Conservation (phyloP, 1,140 invertebrate genomes). For the Rhynchophorus ferrugineus region DNA sequence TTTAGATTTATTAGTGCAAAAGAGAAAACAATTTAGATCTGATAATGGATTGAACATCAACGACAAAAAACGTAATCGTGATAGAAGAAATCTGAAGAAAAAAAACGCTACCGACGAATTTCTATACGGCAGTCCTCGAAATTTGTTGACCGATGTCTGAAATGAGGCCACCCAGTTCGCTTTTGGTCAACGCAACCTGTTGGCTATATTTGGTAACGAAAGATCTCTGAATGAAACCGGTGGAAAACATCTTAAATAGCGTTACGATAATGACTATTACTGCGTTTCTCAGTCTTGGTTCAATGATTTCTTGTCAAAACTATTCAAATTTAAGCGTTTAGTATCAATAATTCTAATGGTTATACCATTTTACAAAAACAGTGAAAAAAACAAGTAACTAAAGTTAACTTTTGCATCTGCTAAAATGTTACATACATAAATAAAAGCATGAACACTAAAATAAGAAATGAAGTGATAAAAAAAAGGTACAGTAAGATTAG, state of each 20-base stretch:
- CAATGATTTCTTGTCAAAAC: no score
- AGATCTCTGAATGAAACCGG: not conserved
- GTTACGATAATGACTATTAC: no score
- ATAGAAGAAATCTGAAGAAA: not conserved
- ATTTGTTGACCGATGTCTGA: not conserved
- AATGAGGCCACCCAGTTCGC: not conserved
- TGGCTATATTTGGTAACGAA: not conserved
- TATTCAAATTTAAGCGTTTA: no score
- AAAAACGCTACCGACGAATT: not conserved
- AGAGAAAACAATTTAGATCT: constrained; percentile 1
- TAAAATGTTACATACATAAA: no score
- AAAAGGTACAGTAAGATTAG: no score
- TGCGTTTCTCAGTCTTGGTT: no score
- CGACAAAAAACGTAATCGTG: not conserved
- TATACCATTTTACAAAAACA: no score
- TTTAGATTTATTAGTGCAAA: not conserved
- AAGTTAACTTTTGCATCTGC: no score
- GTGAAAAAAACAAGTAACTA: no score
- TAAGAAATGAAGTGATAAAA: no score
- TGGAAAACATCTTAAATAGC: not conserved
- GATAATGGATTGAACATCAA: not conserved
- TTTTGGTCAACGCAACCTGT: not conserved
- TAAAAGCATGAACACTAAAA: no score
- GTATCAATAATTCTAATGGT: no score
- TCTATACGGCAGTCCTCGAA: not conserved